phyloP scores from a whole-genome alignment of 2,797 vertebrate genomes.

The Phyllotis vaccarum region DNA sequence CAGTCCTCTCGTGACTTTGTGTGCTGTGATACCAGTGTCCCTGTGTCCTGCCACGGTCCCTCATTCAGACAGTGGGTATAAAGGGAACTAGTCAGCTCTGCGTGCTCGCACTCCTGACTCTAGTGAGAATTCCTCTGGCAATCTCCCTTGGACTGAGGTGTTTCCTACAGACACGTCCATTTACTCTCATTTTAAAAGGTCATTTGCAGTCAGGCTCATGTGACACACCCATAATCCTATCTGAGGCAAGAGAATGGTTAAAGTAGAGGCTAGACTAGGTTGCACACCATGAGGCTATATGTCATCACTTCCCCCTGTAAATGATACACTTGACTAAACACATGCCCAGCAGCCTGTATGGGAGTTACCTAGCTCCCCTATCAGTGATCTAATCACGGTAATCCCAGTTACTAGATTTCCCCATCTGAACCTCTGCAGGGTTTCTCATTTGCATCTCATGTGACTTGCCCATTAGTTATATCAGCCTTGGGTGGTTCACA shows the following conservation, averaged over 20 bases:
- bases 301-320: background rate
- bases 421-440: background rate
- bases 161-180: background rate
- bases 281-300: background rate
- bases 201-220: background rate
- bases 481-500: background rate
- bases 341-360: background rate
- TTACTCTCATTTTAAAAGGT: background rate
- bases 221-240: background rate
- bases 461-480: background rate
- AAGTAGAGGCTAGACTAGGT: background rate
- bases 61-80: background rate
- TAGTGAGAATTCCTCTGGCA: background rate
- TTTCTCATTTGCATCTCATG: background rate
- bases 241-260: background rate
- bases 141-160: no score
- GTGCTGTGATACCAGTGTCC: background rate
- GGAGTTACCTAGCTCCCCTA: background rate
- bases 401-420: background rate
- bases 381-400: no score
- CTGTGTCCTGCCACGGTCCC: fast-evolving
- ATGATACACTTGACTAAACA: background rate
- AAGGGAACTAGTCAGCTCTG: background rate
- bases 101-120: background rate
- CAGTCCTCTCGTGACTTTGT: background rate